phyloP scores from a whole-genome alignment of 2,797 vertebrate species.

The Apogon hyalosoma region DNA sequence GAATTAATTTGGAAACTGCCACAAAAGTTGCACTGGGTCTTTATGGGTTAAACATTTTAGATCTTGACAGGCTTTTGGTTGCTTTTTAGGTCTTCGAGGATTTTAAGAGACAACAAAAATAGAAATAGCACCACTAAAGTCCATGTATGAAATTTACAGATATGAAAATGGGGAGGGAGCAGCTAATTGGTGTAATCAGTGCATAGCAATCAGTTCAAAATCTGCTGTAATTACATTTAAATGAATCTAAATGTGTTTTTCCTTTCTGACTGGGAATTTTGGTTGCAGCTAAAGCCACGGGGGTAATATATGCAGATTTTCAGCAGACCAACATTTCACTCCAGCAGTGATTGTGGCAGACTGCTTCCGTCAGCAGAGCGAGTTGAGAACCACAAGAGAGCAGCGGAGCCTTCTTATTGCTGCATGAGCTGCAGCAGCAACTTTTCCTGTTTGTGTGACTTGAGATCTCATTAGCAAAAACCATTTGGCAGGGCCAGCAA shows the following conservation, averaged over 20 bases:
- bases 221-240: conserved; percentile 3
- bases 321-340: conserved; percentile 15
- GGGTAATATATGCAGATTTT: conserved; percentile 22
- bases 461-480: conserved; percentile 11
- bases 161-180: background rate
- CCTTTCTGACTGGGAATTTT: conserved; percentile 18
- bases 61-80: too few species aligned
- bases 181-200: background rate
- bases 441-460: conserved; percentile 10
- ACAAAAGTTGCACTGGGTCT: too few species aligned
- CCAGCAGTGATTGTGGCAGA: conserved; percentile 14
- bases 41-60: too few species aligned
- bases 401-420: conserved; percentile 32
- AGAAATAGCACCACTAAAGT: too few species aligned
- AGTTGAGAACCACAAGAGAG: conserved; percentile 38
- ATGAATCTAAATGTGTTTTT: conserved; percentile 7
- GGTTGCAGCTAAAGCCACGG: conserved; percentile 14
- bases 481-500: conserved; percentile 9
- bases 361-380: conserved; percentile 8
- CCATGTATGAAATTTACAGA: background rate
- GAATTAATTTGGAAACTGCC: too few species aligned
- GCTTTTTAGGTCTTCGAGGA: too few species aligned
- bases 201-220: background rate
- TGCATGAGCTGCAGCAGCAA: conserved; percentile 8
- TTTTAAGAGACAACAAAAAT: too few species aligned